These are phyloP conservation scores for Papilio xuthus DNA, from an alignment of 1,140 invertebrate species.

Conservation along the genomic window DNA sequence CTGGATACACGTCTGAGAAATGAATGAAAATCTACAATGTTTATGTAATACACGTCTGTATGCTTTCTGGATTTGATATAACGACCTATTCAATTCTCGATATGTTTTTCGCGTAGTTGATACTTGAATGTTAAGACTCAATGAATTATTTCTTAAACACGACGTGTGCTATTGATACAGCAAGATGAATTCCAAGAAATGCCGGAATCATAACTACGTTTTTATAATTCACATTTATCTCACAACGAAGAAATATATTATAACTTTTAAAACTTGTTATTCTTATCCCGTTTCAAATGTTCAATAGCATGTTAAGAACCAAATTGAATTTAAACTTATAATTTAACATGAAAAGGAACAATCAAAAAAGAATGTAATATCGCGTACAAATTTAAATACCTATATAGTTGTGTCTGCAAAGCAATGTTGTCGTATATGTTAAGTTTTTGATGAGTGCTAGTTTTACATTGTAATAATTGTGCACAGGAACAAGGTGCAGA, in stretches of 20 bases:
- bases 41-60: slow-evolving; percentile 21
- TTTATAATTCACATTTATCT: neutral
- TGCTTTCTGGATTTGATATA: slow-evolving; percentile 26
- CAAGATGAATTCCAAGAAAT: slow-evolving; percentile 14
- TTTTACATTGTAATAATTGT: slow-evolving; percentile 5
- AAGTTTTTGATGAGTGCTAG: neutral
- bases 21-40: slow-evolving; percentile 28
- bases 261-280: too few species aligned
- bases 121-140: slow-evolving; percentile 26
- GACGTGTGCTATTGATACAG: slow-evolving; percentile 9
- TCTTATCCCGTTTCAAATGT: too few species aligned
- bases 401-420: too few species aligned
- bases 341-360: neutral
- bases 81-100: slow-evolving; percentile 24
- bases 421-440: neutral
- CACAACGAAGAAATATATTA: neutral
- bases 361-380: too few species aligned
- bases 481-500: neutral
- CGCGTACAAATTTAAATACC: too few species aligned
- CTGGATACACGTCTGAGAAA: slow-evolving; percentile 8
- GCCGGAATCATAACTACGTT: slow-evolving; percentile 17
- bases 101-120: slow-evolving; percentile 27
- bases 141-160: slow-evolving; percentile 26
- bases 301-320: too few species aligned
- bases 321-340: neutral